These are phyloP conservation scores for Hybognathus amarus DNA, from an alignment of 2,797 vertebrate species.

Conservation along the genomic window DNA sequence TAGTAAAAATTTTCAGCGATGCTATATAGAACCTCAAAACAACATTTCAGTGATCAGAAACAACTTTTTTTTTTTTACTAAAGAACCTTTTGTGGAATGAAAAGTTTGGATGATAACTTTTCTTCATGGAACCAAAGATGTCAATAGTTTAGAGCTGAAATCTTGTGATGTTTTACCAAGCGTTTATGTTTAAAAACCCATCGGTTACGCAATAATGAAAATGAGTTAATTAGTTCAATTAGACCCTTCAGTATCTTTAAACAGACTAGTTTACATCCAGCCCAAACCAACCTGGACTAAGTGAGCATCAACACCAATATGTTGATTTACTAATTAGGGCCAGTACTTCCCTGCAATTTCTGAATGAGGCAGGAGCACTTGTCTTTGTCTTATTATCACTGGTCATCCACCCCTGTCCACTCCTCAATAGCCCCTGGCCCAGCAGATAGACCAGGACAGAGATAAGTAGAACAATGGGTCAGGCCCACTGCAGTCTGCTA, in stretches of 20 bases:
- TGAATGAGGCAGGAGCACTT: conserved; percentile 50
- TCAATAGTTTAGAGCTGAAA: background rate
- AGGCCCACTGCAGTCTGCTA: conserved; percentile 73
- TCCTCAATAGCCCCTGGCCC: conserved; percentile 69
- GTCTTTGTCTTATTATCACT: conserved; percentile 63
- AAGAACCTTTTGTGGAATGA: background rate
- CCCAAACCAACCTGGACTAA: conserved; percentile 56
- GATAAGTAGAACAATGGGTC: conserved; percentile 79
- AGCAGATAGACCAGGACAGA: conserved; percentile 70
- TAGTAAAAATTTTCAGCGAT: background rate
- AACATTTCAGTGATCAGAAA: background rate
- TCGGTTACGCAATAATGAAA: background rate
- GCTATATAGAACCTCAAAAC: background rate
- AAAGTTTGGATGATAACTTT: background rate
- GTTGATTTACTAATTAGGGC: conserved; percentile 53
- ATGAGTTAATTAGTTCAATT: conserved; percentile 26
- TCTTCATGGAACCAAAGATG: background rate
- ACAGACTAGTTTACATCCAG: conserved; percentile 71
- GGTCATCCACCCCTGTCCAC: conserved; percentile 55
- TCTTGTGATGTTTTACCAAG: background rate
- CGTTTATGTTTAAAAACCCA: background rate
- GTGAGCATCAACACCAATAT: conserved; percentile 54
- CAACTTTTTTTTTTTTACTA: background rate
- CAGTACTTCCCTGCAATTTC: conserved; percentile 47
- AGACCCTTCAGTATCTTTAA: background rate